Evolutionary conservation across 1,140 invertebrate species (phyloP).

Genomic region (Drosophila ohnishii): DNA sequence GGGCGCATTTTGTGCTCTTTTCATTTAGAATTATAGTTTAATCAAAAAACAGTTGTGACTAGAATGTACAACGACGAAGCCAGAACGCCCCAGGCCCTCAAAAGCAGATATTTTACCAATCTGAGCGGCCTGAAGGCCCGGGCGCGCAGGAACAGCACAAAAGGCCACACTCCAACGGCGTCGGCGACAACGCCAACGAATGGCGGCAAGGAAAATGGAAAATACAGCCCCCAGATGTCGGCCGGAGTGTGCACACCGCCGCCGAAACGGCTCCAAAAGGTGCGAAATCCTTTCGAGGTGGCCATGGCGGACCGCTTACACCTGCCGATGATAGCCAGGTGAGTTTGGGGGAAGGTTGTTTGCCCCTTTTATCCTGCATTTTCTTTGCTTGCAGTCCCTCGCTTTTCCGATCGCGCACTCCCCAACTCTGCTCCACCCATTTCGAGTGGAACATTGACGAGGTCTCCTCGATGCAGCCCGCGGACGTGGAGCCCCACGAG

Average conservation of each 20-base stretch:
- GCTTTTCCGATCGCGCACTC: constrained; percentile 73
- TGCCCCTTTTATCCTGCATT: background rate
- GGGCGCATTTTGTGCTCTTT: constrained; percentile 1
- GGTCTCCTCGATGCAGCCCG: constrained; percentile 84
- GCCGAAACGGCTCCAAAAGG: constrained; percentile 72
- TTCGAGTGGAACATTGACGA: constrained; percentile 85
- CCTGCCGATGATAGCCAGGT: constrained; percentile 81
- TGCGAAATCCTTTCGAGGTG: constrained; percentile 78
- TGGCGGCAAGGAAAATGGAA: constrained; percentile 65
- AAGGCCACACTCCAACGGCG: constrained; percentile 23
- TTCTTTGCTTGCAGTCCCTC: constrained; percentile 64
- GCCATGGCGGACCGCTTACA: constrained; percentile 73
- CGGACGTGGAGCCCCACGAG: constrained; percentile 84
- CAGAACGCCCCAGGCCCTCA: constrained; percentile 65
- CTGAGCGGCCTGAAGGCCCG: constrained; percentile 53
- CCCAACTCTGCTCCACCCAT: constrained; percentile 82
- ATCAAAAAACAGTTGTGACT: constrained; percentile 13
- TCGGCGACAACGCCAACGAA: constrained; percentile 58
- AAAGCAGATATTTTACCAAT: constrained; percentile 48
- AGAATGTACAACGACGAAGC: constrained; percentile 63
- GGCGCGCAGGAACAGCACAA: constrained; percentile 31
- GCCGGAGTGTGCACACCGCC: constrained; percentile 69
- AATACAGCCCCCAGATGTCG: constrained; percentile 58
- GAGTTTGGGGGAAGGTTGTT: background rate
- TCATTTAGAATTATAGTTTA: constrained; percentile 27